Conservation (phyloP, 2,113 vertebrate species). For the Orientallactaga bullata region DNA sequence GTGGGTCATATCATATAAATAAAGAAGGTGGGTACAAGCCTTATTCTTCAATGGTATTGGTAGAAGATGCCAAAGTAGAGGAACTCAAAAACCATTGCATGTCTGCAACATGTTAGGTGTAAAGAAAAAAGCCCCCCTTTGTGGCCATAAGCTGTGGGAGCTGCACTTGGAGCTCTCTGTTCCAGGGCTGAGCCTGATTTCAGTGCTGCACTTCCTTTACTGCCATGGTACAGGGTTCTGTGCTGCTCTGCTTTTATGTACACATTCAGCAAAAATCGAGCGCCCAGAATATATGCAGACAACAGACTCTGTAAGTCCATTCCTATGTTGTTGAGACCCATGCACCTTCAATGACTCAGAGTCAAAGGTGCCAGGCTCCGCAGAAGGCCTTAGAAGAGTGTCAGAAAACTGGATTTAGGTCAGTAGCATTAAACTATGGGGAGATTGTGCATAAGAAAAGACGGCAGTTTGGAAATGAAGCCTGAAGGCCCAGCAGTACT, state of each 20-base stretch:
- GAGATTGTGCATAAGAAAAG: background rate
- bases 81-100: background rate
- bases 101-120: background rate
- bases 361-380: background rate
- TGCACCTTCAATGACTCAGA: accelerated
- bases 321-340: background rate
- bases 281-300: background rate
- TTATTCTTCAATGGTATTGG: background rate
- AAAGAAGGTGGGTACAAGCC: background rate
- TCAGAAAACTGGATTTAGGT: background rate
- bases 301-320: background rate
- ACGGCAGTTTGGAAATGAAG: background rate
- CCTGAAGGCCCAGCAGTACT: background rate
- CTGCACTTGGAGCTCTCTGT: background rate
- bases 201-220: background rate
- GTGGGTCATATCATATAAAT: background rate
- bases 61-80: background rate
- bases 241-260: background rate
- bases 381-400: background rate
- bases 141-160: background rate
- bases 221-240: background rate
- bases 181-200: background rate
- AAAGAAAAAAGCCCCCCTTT: background rate
- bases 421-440: background rate
- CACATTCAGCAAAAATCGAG: background rate